Evolutionary conservation across 2,888 invertebrate species (phyloP).

Genomic region (Leistus spinibarbis): DNA sequence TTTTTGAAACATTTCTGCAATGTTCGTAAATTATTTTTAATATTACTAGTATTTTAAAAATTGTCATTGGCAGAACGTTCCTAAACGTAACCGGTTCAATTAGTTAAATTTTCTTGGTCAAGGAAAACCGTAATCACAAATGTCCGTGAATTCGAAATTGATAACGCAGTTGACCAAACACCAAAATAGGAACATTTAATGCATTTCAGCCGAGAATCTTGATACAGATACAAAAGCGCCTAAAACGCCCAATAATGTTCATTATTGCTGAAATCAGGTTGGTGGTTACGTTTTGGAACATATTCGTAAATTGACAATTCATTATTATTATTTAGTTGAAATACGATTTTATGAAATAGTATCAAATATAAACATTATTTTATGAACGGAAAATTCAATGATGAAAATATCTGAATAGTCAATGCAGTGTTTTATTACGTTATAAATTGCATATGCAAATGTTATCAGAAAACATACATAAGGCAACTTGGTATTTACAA

Average conservation of each 20-base stretch:
- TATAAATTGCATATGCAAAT: conserved; percentile 45
- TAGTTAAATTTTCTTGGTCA: neutral
- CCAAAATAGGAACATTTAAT: no score
- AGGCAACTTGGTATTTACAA: conserved; percentile 51
- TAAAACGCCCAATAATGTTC: no score
- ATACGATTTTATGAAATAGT: neutral
- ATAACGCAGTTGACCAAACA: neutral
- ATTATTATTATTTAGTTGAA: neutral
- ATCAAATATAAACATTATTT: neutral
- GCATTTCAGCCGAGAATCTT: no score
- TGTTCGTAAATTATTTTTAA: no score
- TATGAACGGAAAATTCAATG: neutral
- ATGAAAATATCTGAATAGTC: conserved; percentile 1
- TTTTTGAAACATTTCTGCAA: no score
- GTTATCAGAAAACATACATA: conserved; percentile 50
- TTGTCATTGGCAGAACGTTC: neutral
- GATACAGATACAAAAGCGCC: no score
- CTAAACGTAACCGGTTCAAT: neutral
- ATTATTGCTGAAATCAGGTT: no score
- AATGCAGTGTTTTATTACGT: neutral
- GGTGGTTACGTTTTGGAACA: neutral
- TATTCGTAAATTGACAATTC: neutral
- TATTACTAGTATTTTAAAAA: neutral
- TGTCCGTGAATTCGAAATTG: neutral
- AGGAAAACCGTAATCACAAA: neutral